These are phyloP conservation scores for Cryptotermes secundus DNA, from an alignment of 1,140 invertebrate species.

Conservation along the genomic window DNA sequence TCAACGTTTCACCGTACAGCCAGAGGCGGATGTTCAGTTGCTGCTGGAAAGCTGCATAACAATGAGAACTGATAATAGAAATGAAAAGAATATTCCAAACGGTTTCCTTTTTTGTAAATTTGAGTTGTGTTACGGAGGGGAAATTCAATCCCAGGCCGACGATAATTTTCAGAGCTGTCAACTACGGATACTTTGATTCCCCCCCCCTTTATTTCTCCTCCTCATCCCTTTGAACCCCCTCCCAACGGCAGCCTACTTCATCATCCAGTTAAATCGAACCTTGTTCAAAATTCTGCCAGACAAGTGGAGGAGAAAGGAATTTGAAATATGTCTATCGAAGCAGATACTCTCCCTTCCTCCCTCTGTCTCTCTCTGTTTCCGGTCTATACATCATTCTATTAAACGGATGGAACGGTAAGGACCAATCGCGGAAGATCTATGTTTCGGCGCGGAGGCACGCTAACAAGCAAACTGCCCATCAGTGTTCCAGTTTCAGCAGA, in stretches of 20 bases:
- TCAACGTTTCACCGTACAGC: too few relatives aligned
- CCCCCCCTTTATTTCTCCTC: not conserved
- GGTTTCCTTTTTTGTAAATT: not conserved
- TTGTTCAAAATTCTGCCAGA: conserved; percentile 8
- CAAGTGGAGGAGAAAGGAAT: conserved; percentile 11
- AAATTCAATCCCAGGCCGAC: not conserved
- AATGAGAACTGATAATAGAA: not conserved
- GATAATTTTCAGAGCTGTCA: conserved; percentile 17
- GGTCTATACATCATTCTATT: conserved; percentile 5
- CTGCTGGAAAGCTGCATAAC: not conserved
- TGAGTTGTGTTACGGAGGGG: not conserved
- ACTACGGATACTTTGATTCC: not conserved
- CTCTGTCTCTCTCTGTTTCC: not conserved
- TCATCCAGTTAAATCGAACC: conserved; percentile 18
- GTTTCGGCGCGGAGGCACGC: not conserved
- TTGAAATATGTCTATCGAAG: conserved; percentile 1
- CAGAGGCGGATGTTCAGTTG: not conserved
- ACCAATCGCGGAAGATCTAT: conserved; percentile 11
- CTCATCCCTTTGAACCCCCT: not conserved
- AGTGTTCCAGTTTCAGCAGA: not conserved
- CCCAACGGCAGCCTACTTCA: not conserved
- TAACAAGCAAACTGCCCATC: not conserved
- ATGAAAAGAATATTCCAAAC: not conserved
- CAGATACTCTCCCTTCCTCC: not conserved
- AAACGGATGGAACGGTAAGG: not conserved